Conservation (phyloP, 1,140 invertebrate genomes). For the Zaprionus camerounensis region DNA sequence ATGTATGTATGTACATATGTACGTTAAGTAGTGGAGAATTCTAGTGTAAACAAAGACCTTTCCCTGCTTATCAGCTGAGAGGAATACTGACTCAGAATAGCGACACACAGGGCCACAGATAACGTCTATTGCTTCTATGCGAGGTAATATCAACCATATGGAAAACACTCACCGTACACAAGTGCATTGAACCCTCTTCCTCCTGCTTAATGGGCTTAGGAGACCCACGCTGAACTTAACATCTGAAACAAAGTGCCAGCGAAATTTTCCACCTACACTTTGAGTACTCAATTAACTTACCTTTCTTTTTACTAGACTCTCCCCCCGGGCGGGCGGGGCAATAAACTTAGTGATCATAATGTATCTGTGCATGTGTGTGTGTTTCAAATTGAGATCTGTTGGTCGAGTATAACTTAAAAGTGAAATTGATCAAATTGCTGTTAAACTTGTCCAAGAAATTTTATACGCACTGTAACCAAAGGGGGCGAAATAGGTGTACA, state of each 20-base stretch:
- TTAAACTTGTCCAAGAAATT: conserved; percentile 56
- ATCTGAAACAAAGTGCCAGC: conserved; percentile 24
- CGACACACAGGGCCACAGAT: conserved; percentile 24
- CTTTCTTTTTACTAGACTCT: conserved; percentile 32
- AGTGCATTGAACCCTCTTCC: conserved; percentile 35
- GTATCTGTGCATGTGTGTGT: not conserved
- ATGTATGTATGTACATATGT: not conserved
- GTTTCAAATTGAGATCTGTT: conserved; percentile 37
- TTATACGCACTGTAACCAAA: conserved; percentile 24
- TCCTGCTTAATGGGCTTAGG: conserved; percentile 21
- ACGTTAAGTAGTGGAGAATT: not conserved
- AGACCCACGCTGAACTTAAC: conserved; percentile 22
- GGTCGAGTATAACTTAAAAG: conserved; percentile 44
- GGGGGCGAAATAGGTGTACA: conserved; percentile 3
- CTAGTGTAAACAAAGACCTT: conserved; percentile 6
- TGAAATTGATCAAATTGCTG: conserved; percentile 59
- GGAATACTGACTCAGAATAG: conserved; percentile 6
- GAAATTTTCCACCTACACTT: conserved; percentile 43
- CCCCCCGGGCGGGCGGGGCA: not conserved
- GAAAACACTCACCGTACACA: conserved; percentile 6
- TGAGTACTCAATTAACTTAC: conserved; percentile 28
- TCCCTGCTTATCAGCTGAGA: conserved; percentile 22
- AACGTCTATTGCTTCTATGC: conserved; percentile 25
- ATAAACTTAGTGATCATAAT: conserved; percentile 22
- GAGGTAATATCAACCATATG: not conserved